These are phyloP conservation scores for Stegastes partitus DNA, from an alignment of 2,113 vertebrate genomes.

Conservation along the genomic window DNA sequence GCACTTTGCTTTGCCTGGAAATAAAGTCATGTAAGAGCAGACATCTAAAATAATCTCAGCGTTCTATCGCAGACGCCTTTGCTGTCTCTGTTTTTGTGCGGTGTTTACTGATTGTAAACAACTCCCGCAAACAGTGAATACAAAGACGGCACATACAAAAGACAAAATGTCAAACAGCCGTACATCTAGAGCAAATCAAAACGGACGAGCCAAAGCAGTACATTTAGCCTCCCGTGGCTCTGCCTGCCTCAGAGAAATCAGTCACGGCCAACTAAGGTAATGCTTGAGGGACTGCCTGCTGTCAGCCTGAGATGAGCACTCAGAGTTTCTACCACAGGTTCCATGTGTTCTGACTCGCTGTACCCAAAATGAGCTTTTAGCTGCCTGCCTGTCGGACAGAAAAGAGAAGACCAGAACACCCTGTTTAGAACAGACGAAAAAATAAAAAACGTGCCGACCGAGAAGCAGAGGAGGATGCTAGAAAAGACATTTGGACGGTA, in stretches of 20 bases:
- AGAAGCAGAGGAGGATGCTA: constrained; percentile 16
- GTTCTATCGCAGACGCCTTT: neutral
- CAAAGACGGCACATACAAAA: constrained; percentile 42
- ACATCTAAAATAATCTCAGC: constrained; percentile 21
- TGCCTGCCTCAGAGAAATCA: constrained; percentile 76
- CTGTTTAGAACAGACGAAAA: constrained; percentile 50
- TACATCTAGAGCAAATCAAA: constrained; percentile 74
- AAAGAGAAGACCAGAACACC: constrained; percentile 49
- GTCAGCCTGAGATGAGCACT: constrained; percentile 75
- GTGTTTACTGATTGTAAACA: constrained; percentile 44
- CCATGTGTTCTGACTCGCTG: constrained; percentile 66
- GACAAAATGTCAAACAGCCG: constrained; percentile 67
- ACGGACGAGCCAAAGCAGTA: constrained; percentile 72
- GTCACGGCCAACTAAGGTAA: constrained; percentile 70
- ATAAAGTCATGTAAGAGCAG: constrained; percentile 13
- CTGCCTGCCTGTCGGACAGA: constrained; percentile 50
- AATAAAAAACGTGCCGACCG: neutral
- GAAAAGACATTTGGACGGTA: constrained; percentile 36
- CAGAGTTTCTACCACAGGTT: constrained; percentile 67
- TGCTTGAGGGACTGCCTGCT: constrained; percentile 77
- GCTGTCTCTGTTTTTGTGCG: constrained; percentile 7
- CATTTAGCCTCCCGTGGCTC: constrained; percentile 75
- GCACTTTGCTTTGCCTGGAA: neutral
- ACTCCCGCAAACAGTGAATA: constrained; percentile 12
- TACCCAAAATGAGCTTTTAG: constrained; percentile 78